Conservation (phyloP, 2,888 invertebrate genomes). For the Philereme vetulata region DNA sequence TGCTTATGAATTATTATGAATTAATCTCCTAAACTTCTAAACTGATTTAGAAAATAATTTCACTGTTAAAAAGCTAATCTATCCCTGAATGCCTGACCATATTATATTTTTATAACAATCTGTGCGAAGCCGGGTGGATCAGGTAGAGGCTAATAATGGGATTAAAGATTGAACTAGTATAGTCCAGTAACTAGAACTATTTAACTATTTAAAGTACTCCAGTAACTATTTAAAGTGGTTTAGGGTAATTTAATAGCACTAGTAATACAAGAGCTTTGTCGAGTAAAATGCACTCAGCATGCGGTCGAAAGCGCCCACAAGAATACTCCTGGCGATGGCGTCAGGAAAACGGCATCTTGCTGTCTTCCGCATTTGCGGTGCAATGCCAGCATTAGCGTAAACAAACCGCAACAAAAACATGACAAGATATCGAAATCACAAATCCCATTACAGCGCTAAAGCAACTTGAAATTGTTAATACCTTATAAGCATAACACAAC, state of each 20-base stretch:
- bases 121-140: too few species aligned
- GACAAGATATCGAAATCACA: constrained; percentile 33
- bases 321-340: constrained; percentile 36
- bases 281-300: constrained; percentile 23
- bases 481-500: constrained; percentile 26
- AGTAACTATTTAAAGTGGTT: constrained; percentile 2
- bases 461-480: constrained; percentile 21
- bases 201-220: too few species aligned
- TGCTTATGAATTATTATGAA: too few species aligned
- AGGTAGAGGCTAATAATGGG: constrained; percentile 5
- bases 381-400: constrained; percentile 33
- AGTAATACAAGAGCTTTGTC: constrained; percentile 15
- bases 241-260: not conserved
- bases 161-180: constrained; percentile 11
- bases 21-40: too few species aligned
- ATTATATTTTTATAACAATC: too few species aligned
- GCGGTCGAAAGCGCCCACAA: constrained; percentile 36
- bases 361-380: constrained; percentile 44
- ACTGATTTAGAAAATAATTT: too few species aligned
- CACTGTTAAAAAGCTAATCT: too few species aligned
- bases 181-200: constrained; percentile 9
- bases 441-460: constrained; percentile 30
- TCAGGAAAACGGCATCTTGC: constrained; percentile 43
- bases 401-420: constrained; percentile 35
- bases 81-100: too few species aligned